phyloP scores from a whole-genome alignment of 2,888 invertebrate genomes.

The Ametastegia equiseti region DNA sequence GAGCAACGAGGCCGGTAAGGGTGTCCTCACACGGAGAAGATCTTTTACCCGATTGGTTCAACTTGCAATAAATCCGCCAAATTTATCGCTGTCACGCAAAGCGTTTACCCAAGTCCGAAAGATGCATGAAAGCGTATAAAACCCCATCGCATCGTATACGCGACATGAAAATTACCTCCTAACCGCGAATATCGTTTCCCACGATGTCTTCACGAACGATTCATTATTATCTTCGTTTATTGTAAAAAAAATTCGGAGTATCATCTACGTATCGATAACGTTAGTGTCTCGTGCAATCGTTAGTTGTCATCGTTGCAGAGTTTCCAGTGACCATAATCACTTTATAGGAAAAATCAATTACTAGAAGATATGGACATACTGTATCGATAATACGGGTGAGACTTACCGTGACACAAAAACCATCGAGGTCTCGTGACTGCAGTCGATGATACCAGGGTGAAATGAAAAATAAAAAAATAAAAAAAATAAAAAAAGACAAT shows the following conservation, averaged over 20 bases:
- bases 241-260: no score
- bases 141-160: not conserved
- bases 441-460: not conserved
- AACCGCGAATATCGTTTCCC: not conserved
- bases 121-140: slow-evolving; percentile 26
- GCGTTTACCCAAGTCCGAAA: slow-evolving; percentile 30
- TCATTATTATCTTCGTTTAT: no score
- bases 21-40: slow-evolving; percentile 43
- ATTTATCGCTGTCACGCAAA: slow-evolving; percentile 46
- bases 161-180: not conserved
- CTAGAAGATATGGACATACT: not conserved
- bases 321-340: not conserved
- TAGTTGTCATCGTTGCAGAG: not conserved
- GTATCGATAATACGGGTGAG: not conserved
- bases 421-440: not conserved
- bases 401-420: not conserved
- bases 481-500: not conserved
- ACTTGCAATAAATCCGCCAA: slow-evolving; percentile 44
- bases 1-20: slow-evolving; percentile 43
- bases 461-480: not conserved
- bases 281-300: not conserved
- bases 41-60: slow-evolving; percentile 39
- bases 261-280: not conserved
- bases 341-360: not conserved
- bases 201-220: not conserved